These are phyloP conservation scores for Struthio camelus DNA, from an alignment of 2,113 vertebrate species.

Conservation along the genomic window DNA sequence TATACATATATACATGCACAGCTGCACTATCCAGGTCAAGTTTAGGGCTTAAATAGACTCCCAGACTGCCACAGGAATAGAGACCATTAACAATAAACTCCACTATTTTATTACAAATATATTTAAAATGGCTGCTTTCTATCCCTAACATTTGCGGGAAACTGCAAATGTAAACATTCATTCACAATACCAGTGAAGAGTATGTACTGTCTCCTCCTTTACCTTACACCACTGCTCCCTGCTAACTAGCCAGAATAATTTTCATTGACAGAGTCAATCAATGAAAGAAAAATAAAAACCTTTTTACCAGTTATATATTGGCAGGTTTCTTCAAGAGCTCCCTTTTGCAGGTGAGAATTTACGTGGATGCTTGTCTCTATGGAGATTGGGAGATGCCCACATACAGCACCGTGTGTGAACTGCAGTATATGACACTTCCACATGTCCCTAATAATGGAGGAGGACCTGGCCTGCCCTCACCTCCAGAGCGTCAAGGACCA, in stretches of 20 bases:
- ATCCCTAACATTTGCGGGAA: not conserved
- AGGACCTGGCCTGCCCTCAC: not conserved
- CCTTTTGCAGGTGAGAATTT: not conserved
- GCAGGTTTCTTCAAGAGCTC: not conserved
- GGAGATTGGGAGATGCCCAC: not conserved
- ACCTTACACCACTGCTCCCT: not conserved
- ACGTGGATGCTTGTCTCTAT: not conserved
- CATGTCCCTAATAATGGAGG: not conserved
- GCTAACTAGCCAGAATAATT: not conserved
- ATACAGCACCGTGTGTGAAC: not conserved
- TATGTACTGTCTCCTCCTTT: not conserved
- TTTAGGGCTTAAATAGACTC: not conserved
- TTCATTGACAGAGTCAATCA: not conserved
- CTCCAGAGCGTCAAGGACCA: not conserved
- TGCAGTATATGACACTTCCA: rapidly evolving
- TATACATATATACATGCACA: not conserved
- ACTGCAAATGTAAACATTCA: not conserved
- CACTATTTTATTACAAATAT: not conserved
- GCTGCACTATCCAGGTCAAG: not conserved
- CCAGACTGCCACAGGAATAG: not conserved
- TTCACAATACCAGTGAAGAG: not conserved
- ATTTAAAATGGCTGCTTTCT: not conserved
- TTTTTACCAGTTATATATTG: not conserved
- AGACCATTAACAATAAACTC: not conserved
- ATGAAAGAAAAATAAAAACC: not conserved